A percentile compares a stretch with the other conserved stretches of the same genome.
Evolutionary conservation across 2,113 vertebrate species (phyloP).

Genomic region (Gavialis gangeticus): DNA sequence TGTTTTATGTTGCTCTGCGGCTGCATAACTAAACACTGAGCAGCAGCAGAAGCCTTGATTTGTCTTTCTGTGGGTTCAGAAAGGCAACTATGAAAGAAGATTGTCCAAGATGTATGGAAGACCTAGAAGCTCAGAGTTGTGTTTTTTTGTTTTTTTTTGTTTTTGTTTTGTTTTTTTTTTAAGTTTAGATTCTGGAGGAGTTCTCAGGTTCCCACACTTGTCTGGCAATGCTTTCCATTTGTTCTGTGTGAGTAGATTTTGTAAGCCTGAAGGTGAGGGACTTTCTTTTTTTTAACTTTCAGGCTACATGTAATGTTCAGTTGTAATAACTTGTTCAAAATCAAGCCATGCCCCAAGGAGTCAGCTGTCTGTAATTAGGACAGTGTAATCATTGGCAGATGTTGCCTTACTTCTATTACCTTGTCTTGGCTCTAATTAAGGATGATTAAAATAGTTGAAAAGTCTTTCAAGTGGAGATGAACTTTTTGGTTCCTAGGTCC

Average conservation of each 20-base stretch:
- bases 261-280: neutral
- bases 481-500: neutral
- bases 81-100: no score
- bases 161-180: neutral
- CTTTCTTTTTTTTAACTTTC: neutral
- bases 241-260: neutral
- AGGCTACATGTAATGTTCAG: neutral
- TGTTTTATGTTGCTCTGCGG: neutral
- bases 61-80: neutral
- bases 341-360: neutral
- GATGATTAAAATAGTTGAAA: neutral
- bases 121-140: neutral
- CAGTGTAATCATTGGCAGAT: neutral
- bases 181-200: neutral
- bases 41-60: neutral
- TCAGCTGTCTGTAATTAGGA: neutral
- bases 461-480: neutral
- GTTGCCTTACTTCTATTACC: neutral
- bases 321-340: neutral
- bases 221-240: neutral
- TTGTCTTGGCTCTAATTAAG: neutral
- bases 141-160: no score
- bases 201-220: neutral
- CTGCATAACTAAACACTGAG: neutral
- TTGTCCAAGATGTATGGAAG: neutral